These are phyloP conservation scores for Cephus cinctus DNA, from an alignment of 1,140 invertebrate genomes.

Conservation along the genomic window DNA sequence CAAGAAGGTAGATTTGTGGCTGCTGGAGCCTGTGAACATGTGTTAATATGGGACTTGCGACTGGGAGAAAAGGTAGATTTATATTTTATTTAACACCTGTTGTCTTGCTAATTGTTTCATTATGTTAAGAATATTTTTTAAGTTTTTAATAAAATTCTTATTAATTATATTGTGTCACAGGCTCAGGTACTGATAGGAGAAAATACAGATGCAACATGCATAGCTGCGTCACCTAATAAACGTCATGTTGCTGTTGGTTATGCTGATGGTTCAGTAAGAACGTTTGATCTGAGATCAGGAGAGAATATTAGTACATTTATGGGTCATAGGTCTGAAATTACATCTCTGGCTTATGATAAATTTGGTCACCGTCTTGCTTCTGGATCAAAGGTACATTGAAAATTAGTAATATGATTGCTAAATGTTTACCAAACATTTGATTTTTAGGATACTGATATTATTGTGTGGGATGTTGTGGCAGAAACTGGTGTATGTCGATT, in stretches of 20 bases:
- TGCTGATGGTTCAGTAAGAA: slow-evolving; percentile 81
- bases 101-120: too few species aligned
- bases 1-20: slow-evolving; percentile 82
- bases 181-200: slow-evolving; percentile 75
- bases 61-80: slow-evolving; percentile 85
- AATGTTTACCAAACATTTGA: slow-evolving; percentile 9
- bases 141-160: too few species aligned
- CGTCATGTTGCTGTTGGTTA: slow-evolving; percentile 88
- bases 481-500: slow-evolving; percentile 87
- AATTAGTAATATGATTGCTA: slow-evolving; percentile 11
- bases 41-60: slow-evolving; percentile 91
- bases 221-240: slow-evolving; percentile 71
- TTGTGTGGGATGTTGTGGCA: slow-evolving; percentile 92
- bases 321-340: slow-evolving; percentile 87
- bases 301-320: slow-evolving; percentile 78
- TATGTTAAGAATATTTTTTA: too few species aligned
- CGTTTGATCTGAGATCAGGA: slow-evolving; percentile 73
- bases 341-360: slow-evolving; percentile 77
- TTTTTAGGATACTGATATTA: slow-evolving; percentile 84
- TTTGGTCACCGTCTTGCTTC: slow-evolving; percentile 80
- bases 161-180: slow-evolving; percentile 46
- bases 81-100: too few species aligned
- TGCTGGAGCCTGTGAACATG: slow-evolving; percentile 87
- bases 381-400: slow-evolving; percentile 72
- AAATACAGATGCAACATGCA: slow-evolving; percentile 71